Evolutionary conservation across 1,140 invertebrate species (phyloP).

Genomic region (Drosophila sucinea): DNA sequence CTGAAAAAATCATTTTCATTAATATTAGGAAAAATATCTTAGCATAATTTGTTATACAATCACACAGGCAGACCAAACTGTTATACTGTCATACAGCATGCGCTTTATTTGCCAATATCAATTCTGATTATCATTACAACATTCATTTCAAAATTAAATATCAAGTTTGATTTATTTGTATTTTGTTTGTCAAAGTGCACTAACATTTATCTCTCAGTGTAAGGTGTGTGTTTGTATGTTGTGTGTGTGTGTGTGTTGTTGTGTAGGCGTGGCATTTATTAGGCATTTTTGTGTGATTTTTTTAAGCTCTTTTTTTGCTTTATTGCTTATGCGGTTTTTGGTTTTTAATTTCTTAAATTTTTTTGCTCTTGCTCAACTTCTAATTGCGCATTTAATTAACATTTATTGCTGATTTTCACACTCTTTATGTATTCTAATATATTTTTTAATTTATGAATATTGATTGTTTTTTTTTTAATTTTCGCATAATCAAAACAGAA

Average conservation of each 20-base stretch:
- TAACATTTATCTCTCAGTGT: slow-evolving; percentile 25
- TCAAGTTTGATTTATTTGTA: slow-evolving; percentile 23
- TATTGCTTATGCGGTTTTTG: slow-evolving; percentile 15
- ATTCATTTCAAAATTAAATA: slow-evolving; percentile 53
- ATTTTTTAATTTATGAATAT: slow-evolving; percentile 32
- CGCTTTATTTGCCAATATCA: slow-evolving; percentile 29
- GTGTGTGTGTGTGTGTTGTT: background rate
- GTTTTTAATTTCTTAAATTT: background rate
- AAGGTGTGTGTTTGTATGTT: slow-evolving; percentile 7
- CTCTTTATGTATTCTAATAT: slow-evolving; percentile 11
- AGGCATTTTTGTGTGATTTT: slow-evolving; percentile 24
- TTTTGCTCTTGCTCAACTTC: slow-evolving; percentile 18
- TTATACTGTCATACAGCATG: slow-evolving; percentile 65
- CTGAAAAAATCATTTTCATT: no score
- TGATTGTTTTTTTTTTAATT: slow-evolving; percentile 42
- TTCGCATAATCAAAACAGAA: background rate
- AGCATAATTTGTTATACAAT: background rate
- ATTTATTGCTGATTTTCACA: slow-evolving; percentile 52
- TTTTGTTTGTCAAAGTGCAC: slow-evolving; percentile 24
- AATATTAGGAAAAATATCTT: no score
- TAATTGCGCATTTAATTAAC: slow-evolving; percentile 77
- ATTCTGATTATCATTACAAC: slow-evolving; percentile 45
- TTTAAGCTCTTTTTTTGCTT: slow-evolving; percentile 42
- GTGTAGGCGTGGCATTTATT: slow-evolving; percentile 33
- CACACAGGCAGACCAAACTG: background rate